These are phyloP conservation scores for Odontocerum albicorne DNA, from an alignment of 2,888 invertebrate genomes.

Conservation along the genomic window DNA sequence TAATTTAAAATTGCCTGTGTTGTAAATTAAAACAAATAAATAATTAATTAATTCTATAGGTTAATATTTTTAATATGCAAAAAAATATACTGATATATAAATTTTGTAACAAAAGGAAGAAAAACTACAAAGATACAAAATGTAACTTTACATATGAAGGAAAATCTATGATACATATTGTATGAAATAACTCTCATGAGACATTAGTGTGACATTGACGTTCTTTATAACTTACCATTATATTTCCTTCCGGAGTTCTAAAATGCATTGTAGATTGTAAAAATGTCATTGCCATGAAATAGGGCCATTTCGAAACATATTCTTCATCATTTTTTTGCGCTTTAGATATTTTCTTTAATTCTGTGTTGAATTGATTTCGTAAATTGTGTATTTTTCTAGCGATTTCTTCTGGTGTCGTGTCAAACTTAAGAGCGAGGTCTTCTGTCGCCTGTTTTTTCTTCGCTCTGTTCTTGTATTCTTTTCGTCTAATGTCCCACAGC, in stretches of 20 bases:
- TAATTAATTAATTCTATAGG: too few relatives aligned
- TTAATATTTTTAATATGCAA: too few relatives aligned
- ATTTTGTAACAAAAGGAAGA: too few relatives aligned
- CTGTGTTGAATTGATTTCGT: constrained; percentile 11
- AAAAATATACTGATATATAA: too few relatives aligned
- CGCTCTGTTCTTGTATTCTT: constrained; percentile 9
- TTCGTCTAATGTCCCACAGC: constrained; percentile 10
- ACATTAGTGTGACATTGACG: too few relatives aligned
- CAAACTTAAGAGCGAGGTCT: constrained; percentile 11
- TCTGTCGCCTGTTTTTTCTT: constrained; percentile 5
- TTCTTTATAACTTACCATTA: constrained; percentile 2
- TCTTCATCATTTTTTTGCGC: constrained; percentile 5
- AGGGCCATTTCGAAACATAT: constrained; percentile 10
- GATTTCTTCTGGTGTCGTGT: constrained; percentile 19
- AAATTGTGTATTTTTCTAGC: constrained; percentile 13
- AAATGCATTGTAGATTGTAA: constrained; percentile 8
- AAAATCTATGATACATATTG: too few relatives aligned
- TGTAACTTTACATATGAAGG: too few relatives aligned
- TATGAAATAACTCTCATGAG: too few relatives aligned
- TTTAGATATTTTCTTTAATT: constrained; percentile 10
- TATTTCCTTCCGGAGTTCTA: constrained; percentile 6
- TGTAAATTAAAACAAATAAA: too few relatives aligned
- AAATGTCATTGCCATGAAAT: constrained; percentile 7
- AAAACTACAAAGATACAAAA: too few relatives aligned
- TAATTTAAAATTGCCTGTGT: too few relatives aligned